These are phyloP conservation scores for Procambarus virginalis DNA, from an alignment of 1,140 invertebrate species.

Conservation along the genomic window DNA sequence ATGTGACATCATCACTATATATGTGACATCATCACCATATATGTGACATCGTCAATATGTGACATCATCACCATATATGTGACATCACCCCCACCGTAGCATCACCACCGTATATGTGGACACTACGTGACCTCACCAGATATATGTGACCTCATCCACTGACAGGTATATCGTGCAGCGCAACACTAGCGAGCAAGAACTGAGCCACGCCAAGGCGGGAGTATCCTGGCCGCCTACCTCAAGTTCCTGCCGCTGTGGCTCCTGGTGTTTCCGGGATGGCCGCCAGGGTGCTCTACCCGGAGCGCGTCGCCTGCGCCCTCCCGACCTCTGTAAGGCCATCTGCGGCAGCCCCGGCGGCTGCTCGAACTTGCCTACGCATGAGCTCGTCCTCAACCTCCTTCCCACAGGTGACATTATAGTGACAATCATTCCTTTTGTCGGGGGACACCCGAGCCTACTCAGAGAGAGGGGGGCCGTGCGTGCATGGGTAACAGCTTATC, in stretches of 20 bases:
- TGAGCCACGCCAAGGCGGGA: conserved; percentile 78
- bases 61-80: too few species aligned
- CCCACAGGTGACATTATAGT: conserved; percentile 72
- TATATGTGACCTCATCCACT: neutral
- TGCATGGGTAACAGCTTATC: too few species aligned
- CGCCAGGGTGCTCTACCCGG: conserved; percentile 76
- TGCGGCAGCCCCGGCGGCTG: conserved; percentile 75
- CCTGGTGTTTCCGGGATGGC: conserved; percentile 79
- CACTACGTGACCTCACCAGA: neutral
- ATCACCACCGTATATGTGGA: neutral
- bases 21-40: too few species aligned
- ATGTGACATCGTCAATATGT: too few species aligned
- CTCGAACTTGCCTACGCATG: conserved; percentile 77
- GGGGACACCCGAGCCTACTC: too few species aligned
- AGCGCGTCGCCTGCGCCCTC: conserved; percentile 76
- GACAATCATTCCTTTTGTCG: too few species aligned
- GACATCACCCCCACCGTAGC: neutral
- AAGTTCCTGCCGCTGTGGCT: conserved; percentile 78
- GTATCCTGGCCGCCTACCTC: conserved; percentile 77
- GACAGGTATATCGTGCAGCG: conserved; percentile 78
- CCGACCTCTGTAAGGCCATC: conserved; percentile 73
- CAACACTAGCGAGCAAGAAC: conserved; percentile 77
- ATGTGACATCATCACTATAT: too few species aligned
- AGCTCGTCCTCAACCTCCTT: conserved; percentile 76
- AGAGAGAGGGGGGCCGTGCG: too few species aligned